Evolutionary conservation across 2,888 invertebrate genomes (phyloP), one percentile per base, ranked within the genome.

Genomic region (Tromatobia lineatoria): DNA sequence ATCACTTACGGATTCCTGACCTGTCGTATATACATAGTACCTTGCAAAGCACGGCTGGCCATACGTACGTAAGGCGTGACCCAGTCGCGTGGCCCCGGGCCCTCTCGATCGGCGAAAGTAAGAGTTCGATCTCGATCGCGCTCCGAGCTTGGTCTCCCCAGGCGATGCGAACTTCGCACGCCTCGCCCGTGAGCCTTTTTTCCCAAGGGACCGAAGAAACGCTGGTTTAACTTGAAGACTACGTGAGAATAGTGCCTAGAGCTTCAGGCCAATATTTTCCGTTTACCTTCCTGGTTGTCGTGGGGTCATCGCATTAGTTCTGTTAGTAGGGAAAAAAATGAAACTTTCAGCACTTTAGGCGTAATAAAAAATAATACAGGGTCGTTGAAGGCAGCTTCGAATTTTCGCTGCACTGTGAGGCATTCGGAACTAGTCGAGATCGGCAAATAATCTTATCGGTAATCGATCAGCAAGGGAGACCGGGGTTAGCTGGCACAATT

Each of bases 111-210:
- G 69, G 86, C 85, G 83, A 86, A 86, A 86, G 86, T 86, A 82
- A 86, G 85, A 85, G 86, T 82, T 83, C 81, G 86, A 80, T 86
- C 75, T 80, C 81, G 85, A 82, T 85, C 78, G 61, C 70, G 78
- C 54, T 67, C 29, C 69, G 67, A 77, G 69, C 78, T 77, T 78
- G 74, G 64, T 75, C 29, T 23, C 81, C 74, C 81, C 81, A 54
- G 84, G 84, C 84, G 13, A 45, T 75, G 78, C 84, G 81, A 84
- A 78, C 81, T 84, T 84, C 81, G 84, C 64, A 66, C 70, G 81
- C 78, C 80, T 59, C 69, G 77, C 69, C 67, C 73, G 69, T 42
- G 70, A 42, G 69, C 50, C 50, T 74, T 84, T 38, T 70, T 45
- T 29, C 38, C 25, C 67, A 38, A 18, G 50, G 42, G 20, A 42